Base-by-base conservation (phyloP, 1,140 invertebrate genomes). In the Calycopis cecrops region DNA sequence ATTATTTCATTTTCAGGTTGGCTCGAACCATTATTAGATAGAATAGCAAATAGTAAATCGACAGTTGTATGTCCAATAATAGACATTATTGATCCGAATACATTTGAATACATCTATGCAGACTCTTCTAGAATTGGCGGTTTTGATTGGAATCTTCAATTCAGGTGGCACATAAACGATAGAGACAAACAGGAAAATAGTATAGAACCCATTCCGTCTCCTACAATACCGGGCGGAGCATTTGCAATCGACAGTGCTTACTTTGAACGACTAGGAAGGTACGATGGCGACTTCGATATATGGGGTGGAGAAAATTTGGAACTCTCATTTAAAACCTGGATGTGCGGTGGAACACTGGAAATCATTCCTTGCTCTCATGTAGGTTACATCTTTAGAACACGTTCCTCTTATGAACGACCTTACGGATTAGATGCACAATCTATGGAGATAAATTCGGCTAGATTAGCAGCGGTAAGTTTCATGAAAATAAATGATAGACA, bases 281-380 rank as follows among this genome's bases (percentile, higher is more conserved):
- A 99, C 79, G 98, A 99, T 88, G 95, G 95, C 38, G 98, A 98
- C 14, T 99, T 99, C 82, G 98, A 99, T 85, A 99, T 99, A 65
- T 99, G 98, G 98, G 98, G 98, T 56, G 98, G 94, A 9, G 98
- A 99, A 79, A 97, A 99, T 88, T 88, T 99, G 57, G 98, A 99
- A 88, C 86, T 99, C 6, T 99, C 97, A 0, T 99, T 99, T 82
- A 99, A 99, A 76, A 93, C 92, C 4, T 94, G 93, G 93, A 94
- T 94, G 93, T 94, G 93, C 63, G 93, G 92, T 63, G 94, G 97
- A 42, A 96, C 94, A 2, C 85, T 99, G 63, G 97, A 99, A 87
- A 99, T 99, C 66, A 92, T 99, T n/a, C 97, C 98, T 1, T 99
- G 98, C 82, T 99, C 97, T 11, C 97, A 99, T 84, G 98, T 99